Base-by-base conservation (phyloP, 1,140 invertebrate species). In the Drosophila chauvacae region DNA sequence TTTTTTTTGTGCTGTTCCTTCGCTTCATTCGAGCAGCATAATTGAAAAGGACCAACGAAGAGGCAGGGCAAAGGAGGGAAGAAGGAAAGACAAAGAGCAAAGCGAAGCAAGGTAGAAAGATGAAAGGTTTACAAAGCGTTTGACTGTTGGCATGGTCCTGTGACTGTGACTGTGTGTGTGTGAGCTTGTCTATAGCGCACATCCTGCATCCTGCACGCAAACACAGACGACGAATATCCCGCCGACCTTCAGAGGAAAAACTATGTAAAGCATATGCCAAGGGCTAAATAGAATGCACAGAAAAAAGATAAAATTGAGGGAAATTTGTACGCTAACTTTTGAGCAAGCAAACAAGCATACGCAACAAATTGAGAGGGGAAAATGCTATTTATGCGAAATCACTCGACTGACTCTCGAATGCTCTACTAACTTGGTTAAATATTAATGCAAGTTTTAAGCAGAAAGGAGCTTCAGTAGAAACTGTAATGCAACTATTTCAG, bases 21-120 rank as follows among this genome's bases (percentile, higher is more conserved):
- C 58, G 69, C 76, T 83, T 83, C 74, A 83, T 80, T 83, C 83
- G 78, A 69, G 84, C 84, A 74, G 84, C 84, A 87, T 87, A 87
- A 87, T 87, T 87, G 84, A 88, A 72, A 61, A 81, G 74, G 77
- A 57, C n/a, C 39, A 66, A 58, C 58, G 53, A 48, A 53, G 53
- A 56, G 51, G 23, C 20, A 2, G 20, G 53, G 26, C 30, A 28
- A 53, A 30, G 13, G 2, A 51, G 35, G 41, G 23, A 57, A 37
- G 48, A 50, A 61, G 48, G 37, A 47, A 56, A 37, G 59, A 74
- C 64, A 77, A 73, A 78, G 39, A 53, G 51, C 58, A 73, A 51
- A 64, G 33, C 57, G 55, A 77, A 64, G 64, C 44, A 64, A 70
- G 60, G 66, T 72, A 72, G 37, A 72, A 60, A 72, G 70, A 72